Base-by-base conservation (phyloP, 2,888 invertebrate species). In the Catocala nupta region DNA sequence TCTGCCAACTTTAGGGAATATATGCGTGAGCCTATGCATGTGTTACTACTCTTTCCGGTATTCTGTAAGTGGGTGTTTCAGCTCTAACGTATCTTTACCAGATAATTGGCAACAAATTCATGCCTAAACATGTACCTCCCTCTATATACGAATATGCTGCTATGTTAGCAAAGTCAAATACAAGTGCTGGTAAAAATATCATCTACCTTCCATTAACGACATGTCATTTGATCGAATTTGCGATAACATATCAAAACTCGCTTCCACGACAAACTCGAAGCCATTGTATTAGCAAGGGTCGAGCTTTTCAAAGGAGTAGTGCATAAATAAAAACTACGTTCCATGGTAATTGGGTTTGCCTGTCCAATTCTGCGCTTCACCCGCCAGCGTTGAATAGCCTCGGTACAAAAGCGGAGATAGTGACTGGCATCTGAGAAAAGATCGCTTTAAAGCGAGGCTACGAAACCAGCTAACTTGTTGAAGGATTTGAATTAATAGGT, bases 331-430 rank as follows among this genome's bases (percentile, higher is more conserved):
- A 80, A 77, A 80, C 73, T 71, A 69, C 71, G 71, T 73, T 63
- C 61, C 66, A 65, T 67, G 72, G 81, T 83, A 84, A 84, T 85
- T 83, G 81, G 73, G 84, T 83, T 84, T 82, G 75, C 63, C 73
- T 77, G 81, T 80, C 81, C 83, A 82, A 83, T 83, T 75, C 77
- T 65, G 78, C 65, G 73, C 74, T 75, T 72, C 68, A 70, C 60
- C 71, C 72, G 66, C 45, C 65, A 69, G 67, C 71, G 73, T 63
- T 81, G 79, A 77, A 81, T 77, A 74, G 77, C 72, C 70, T 60
- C 73, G 54, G 76, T 75, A 76, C 73, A 78, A 72, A 73, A 73
- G 76, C 76, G 70, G 74, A 77, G 74, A 83, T 81, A 82, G 78
- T 78, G 76, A 81, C 74, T 80, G 79, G 78, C 81, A 63, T 79